Evolutionary conservation across 1,140 invertebrate genomes (phyloP).

Genomic region (Leptonema lineaticorne): DNA sequence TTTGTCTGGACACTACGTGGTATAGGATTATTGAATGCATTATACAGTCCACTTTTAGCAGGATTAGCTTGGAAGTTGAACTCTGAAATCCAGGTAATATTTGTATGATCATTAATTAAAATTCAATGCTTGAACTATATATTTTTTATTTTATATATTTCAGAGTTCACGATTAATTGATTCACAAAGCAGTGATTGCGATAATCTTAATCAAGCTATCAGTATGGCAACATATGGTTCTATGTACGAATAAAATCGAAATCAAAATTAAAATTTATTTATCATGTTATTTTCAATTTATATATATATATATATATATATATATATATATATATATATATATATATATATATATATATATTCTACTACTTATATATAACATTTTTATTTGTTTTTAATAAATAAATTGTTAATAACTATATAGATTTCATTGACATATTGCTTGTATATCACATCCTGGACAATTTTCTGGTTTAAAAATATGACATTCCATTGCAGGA

Average conservation of each 20-base stretch:
- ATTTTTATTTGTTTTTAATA: neutral
- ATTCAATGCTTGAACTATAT: neutral
- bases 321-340: too few relatives aligned
- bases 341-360: too few relatives aligned
- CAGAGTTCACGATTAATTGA: conserved; percentile 38
- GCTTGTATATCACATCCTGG: conserved; percentile 34
- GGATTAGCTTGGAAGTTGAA: conserved; percentile 34
- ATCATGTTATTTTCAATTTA: neutral
- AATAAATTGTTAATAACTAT: neutral
- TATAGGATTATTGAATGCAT: conserved; percentile 67
- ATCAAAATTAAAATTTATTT: neutral
- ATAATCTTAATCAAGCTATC: conserved; percentile 39
- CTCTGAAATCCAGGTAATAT: conserved; percentile 36
- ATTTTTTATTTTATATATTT: conserved; percentile 6
- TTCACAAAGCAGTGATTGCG: conserved; percentile 41
- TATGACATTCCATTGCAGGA: conserved; percentile 18
- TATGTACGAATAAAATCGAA: conserved; percentile 27
- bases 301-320: too few relatives aligned
- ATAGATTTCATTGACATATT: conserved; percentile 25
- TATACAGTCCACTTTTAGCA: conserved; percentile 66
- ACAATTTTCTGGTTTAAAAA: conserved; percentile 36
- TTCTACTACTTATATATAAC: too few relatives aligned
- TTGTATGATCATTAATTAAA: neutral
- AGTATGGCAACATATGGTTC: conserved; percentile 38
- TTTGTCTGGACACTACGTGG: conserved; percentile 72